Evolutionary conservation across 2,888 invertebrate species (phyloP).

Genomic region (Gonocerus acuteangulatus): DNA sequence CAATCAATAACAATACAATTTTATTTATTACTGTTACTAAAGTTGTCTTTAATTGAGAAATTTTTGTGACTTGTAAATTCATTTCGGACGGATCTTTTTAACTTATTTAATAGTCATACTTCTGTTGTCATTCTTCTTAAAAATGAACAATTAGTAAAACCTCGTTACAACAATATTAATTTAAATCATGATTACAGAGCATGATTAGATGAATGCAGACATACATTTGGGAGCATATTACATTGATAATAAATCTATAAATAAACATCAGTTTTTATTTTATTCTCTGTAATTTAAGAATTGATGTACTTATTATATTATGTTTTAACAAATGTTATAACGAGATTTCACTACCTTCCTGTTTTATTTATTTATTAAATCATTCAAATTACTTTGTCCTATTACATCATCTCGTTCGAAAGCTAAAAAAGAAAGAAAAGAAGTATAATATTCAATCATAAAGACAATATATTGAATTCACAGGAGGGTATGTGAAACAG

Average conservation of each 20-base stretch:
- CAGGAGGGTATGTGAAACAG: constrained; percentile 19
- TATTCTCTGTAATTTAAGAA: no score
- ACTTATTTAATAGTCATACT: neutral
- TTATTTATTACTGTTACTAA: neutral
- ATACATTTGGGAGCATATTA: constrained; percentile 34
- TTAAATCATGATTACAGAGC: constrained; percentile 7
- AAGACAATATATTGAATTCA: neutral
- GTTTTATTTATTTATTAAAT: constrained; percentile 16
- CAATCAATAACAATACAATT: neutral
- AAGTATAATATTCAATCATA: neutral
- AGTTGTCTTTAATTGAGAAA: neutral
- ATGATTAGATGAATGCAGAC: constrained; percentile 18
- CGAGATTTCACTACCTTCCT: constrained; percentile 30
- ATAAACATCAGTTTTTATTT: no score
- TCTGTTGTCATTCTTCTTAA: neutral
- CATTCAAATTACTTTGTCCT: neutral
- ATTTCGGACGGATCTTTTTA: constrained; percentile 26
- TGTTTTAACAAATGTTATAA: constrained; percentile 15
- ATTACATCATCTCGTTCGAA: neutral
- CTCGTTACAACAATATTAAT: constrained; percentile 16
- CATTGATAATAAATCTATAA: constrained; percentile 13
- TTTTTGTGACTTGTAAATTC: no score
- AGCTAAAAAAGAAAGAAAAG: neutral
- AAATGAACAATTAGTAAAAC: constrained; percentile 7
- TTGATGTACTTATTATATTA: no score